phyloP scores from a whole-genome alignment of 2,113 vertebrate genomes.

The Thymallus thymallus region DNA sequence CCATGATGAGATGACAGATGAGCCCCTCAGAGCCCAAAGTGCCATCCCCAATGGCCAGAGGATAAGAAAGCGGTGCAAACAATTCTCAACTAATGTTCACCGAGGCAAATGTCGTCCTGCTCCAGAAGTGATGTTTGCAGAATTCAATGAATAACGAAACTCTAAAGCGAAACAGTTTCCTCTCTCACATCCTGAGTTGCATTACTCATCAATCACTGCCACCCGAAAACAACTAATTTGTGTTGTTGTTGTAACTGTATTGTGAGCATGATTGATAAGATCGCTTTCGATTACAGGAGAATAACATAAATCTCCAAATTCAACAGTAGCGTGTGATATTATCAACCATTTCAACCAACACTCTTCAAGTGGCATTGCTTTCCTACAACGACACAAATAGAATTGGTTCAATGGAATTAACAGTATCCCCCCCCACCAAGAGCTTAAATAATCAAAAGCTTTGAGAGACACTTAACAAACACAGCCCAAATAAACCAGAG shows the following conservation, averaged over 20 bases:
- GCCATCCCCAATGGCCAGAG: no score
- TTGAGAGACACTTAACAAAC: slow-evolving; percentile 1
- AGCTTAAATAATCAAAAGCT: slow-evolving; percentile 29
- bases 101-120: slow-evolving; percentile 59
- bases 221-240: slow-evolving; percentile 69
- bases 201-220: slow-evolving; percentile 68
- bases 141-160: slow-evolving; percentile 72
- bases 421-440: slow-evolving; percentile 32
- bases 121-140: slow-evolving; percentile 57
- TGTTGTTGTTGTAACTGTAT: slow-evolving; percentile 57
- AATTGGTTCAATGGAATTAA: slow-evolving; percentile 24
- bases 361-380: slow-evolving; percentile 38
- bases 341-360: slow-evolving; percentile 33
- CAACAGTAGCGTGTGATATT: slow-evolving; percentile 45
- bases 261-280: slow-evolving; percentile 69
- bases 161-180: slow-evolving; percentile 66
- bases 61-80: not conserved
- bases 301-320: slow-evolving; percentile 42
- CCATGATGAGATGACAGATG: no score
- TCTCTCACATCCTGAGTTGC: slow-evolving; percentile 61
- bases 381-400: slow-evolving; percentile 35
- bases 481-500: slow-evolving; percentile 8
- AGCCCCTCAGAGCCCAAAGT: no score
- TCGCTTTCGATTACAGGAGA: slow-evolving; percentile 50
- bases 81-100: slow-evolving; percentile 53